Evolutionary conservation across 1,140 invertebrate genomes (phyloP).

Genomic region (Hestina assimilis): DNA sequence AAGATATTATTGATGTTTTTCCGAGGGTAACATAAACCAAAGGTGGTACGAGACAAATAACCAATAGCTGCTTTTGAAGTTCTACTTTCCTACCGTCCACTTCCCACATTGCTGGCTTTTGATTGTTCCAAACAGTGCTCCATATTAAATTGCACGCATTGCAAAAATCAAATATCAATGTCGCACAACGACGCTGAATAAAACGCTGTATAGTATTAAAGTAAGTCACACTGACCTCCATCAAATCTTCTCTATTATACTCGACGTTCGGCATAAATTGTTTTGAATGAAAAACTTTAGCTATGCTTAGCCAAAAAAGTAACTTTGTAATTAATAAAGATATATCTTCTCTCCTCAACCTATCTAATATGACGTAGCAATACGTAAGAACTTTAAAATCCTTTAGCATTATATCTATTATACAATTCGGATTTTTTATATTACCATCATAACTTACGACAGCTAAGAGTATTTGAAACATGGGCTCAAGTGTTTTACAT

Average conservation of each 20-base stretch:
- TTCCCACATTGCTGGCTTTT: slow-evolving; percentile 24
- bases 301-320: slow-evolving; percentile 47
- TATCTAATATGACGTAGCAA: slow-evolving; percentile 43
- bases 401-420: slow-evolving; percentile 43
- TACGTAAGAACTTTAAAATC: slow-evolving; percentile 41
- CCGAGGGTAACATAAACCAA: slow-evolving; percentile 73
- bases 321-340: slow-evolving; percentile 41
- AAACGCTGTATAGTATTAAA: slow-evolving; percentile 56
- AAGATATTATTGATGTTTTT: slow-evolving; percentile 30
- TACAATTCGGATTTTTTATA: slow-evolving; percentile 35
- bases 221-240: slow-evolving; percentile 47
- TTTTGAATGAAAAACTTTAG: slow-evolving; percentile 47
- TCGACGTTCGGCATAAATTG: slow-evolving; percentile 33
- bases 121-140: slow-evolving; percentile 40
- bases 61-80: slow-evolving; percentile 77
- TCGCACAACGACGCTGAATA: slow-evolving; percentile 40
- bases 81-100: slow-evolving; percentile 32
- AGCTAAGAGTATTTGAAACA: slow-evolving; percentile 51
- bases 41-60: slow-evolving; percentile 81
- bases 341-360: slow-evolving; percentile 46
- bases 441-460: slow-evolving; percentile 39
- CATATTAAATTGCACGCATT: slow-evolving; percentile 54
- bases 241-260: slow-evolving; percentile 48
- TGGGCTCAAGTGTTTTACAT: slow-evolving; percentile 50
- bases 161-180: slow-evolving; percentile 49